Evolutionary conservation across 2,113 vertebrate genomes (phyloP), one percentile per base, ranked within the genome.

Genomic region (Kryptolebias marmoratus): DNA sequence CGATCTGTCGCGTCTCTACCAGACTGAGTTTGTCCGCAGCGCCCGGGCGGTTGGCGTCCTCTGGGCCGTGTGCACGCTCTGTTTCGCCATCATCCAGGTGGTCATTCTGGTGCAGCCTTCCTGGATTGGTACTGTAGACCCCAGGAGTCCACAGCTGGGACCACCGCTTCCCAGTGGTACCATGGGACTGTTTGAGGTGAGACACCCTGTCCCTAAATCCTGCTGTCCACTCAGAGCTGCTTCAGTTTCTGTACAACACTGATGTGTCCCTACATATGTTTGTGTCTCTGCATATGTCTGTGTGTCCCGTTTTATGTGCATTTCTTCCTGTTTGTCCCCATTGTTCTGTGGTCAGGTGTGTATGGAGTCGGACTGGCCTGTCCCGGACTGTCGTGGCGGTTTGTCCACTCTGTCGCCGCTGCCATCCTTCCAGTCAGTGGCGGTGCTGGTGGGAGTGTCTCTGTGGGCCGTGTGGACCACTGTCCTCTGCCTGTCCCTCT

Each of bases 71-170:
- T 95, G 94, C 52, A 91, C 94, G 2, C 91, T 96, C 54, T 95
- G 95, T 86, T 93, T 95, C 3, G 93, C 94, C 55, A 83, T 96
- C 77, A 91, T 95, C 32, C 92, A 94, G 84, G 93, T 95, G 54
- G 94, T 95, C 31, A 91, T 95, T 44, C 93, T 96, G 31, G 87
- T 95, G 48, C 93, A 96, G 92, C 95, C 95, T 0, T 92, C 94
- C 13, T 96, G 95, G 95, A 89, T 96, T 27, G 92, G 92, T 10
- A 94, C 93, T 1, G 32, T 82, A 0, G 86, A 87, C 42, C n/a
- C 83, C 12, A 72, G 53, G 15, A 90, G 80, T 18, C 74, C 66
- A 36, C 88, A 75, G 36, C 52, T 18, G 0, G 79, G 81, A 0
- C 72, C 77, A 0, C 68, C 73, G 0, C 87, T 86, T 0, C 87